phyloP scores from a whole-genome alignment of 1,140 invertebrate species.

The Thereuonema tuberculata region DNA sequence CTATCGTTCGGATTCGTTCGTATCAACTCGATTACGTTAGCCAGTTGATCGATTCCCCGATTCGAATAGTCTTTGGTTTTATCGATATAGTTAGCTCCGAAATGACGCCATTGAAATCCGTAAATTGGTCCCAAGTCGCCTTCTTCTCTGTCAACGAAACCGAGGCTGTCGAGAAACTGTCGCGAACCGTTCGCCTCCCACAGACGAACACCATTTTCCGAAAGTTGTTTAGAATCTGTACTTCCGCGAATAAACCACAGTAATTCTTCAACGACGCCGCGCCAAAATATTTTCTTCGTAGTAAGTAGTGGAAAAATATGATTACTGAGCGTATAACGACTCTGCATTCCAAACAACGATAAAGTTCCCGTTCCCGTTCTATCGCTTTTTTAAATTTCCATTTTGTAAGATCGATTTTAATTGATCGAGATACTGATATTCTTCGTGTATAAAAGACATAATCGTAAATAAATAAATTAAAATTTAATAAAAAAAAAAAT shows the following conservation, averaged over 20 bases:
- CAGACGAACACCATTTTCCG: constrained; percentile 77
- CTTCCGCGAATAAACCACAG: constrained; percentile 78
- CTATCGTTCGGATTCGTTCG: constrained; percentile 71
- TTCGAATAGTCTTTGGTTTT: constrained; percentile 65
- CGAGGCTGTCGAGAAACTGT: constrained; percentile 72
- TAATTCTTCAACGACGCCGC: constrained; percentile 69
- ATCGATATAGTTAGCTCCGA: constrained; percentile 79
- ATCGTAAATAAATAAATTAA: too few species aligned
- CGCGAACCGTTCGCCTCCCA: constrained; percentile 95
- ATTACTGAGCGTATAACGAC: constrained; percentile 54
- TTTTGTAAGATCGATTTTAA: constrained; percentile 48
- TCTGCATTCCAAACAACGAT: constrained; percentile 84
- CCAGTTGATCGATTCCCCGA: constrained; percentile 84
- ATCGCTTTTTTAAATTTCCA: constrained; percentile 56
- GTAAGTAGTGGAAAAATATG: constrained; percentile 78
- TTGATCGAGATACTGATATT: constrained; percentile 48
- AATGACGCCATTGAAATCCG: constrained; percentile 99
- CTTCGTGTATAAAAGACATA: too few species aligned
- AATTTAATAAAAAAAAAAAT: too few species aligned
- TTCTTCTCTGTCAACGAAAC: constrained; percentile 73
- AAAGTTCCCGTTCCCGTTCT: constrained; percentile 79
- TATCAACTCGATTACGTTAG: constrained; percentile 64
- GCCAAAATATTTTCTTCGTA: constrained; percentile 55
- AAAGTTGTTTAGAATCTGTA: constrained; percentile 79
- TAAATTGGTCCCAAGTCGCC: constrained; percentile 97